Percentiles rank a stretch among this genome's conserved stretches.
phyloP scores from a whole-genome alignment of 2,888 invertebrate species.

The Anaspis maculata region DNA sequence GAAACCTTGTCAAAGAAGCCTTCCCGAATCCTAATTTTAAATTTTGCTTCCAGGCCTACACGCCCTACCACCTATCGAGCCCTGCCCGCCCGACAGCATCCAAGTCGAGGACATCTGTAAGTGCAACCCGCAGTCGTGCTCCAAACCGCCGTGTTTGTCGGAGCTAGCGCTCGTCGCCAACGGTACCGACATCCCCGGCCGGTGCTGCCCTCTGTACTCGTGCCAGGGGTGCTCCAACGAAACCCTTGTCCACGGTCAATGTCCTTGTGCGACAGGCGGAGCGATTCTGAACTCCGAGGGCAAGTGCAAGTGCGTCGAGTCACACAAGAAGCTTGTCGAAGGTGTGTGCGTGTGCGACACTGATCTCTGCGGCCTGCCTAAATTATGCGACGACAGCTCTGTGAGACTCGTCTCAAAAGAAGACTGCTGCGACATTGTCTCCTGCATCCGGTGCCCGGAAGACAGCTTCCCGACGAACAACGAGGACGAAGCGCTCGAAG shows the following conservation, averaged over 20 bases:
- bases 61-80: constrained; percentile 26
- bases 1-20: too few relatives aligned
- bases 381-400: constrained; percentile 28
- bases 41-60: constrained; percentile 22
- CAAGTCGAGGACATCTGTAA: constrained; percentile 25
- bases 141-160: constrained; percentile 26
- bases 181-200: constrained; percentile 26
- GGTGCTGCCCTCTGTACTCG: constrained; percentile 32
- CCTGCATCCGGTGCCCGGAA: constrained; percentile 30
- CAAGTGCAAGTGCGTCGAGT: constrained; percentile 30
- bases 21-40: too few relatives aligned
- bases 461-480: constrained; percentile 31
- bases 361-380: constrained; percentile 28
- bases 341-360: constrained; percentile 31
- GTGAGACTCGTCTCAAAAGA: constrained; percentile 25
- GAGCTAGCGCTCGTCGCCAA: constrained; percentile 20
- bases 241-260: constrained; percentile 26
- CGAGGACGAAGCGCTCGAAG: constrained; percentile 26
- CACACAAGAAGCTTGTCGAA: constrained; percentile 26
- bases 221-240: constrained; percentile 31
- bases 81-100: constrained; percentile 31
- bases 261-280: constrained; percentile 30
- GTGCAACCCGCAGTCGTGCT: constrained; percentile 28
- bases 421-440: constrained; percentile 30
- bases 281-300: constrained; percentile 27